Evolutionary conservation across 2,888 invertebrate genomes (phyloP), one percentile per base, ranked within the genome.

Genomic region (Agapetus fuscipes): DNA sequence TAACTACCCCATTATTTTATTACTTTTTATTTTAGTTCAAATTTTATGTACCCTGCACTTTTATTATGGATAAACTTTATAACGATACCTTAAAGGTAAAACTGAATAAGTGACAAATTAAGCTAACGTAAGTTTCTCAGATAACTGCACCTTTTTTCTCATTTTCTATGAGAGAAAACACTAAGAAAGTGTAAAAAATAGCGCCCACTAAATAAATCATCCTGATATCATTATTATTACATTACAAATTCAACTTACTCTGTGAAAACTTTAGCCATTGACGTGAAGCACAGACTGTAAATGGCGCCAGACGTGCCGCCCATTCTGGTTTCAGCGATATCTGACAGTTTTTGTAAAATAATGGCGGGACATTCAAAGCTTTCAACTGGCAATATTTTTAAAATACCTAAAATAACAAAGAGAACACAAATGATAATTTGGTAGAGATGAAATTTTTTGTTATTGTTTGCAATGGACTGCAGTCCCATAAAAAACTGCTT

Each of bases 221-320:
- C 27, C 7, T 30, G 5, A 17, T 33, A 20, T 3, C 17, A n/a
- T 33, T 16, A n/a, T 11, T 33, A 16, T 27, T 15, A 14, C 15
- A 4, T 32, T 25, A 20, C 14, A 31, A 6, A 6, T 9, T 39
- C 10, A 11, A 34, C 49, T 51, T 48, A 66, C 60, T 54, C 52
- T 17, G 61, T 54, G 34, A 76, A 60, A 30, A 65, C 59, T 32
- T 67, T 66, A 0, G 76, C 72, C 0, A 76, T 77, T 0, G 79
- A 76, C 2, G 83, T 74, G 41, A 89, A 72, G 42, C 86, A 74
- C 44, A 89, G 64, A 43, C 83, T 78, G 62, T 87, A 88, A 30
- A 89, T 66, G 2, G 81, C 87, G 1, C 88, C 88, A 0, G 83
- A 79, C 0, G 83, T 79, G 1, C 89, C 87, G 1, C 85, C 86